Evolutionary conservation across 2,888 invertebrate genomes (phyloP).

Genomic region (Vandiemenella viatica): DNA sequence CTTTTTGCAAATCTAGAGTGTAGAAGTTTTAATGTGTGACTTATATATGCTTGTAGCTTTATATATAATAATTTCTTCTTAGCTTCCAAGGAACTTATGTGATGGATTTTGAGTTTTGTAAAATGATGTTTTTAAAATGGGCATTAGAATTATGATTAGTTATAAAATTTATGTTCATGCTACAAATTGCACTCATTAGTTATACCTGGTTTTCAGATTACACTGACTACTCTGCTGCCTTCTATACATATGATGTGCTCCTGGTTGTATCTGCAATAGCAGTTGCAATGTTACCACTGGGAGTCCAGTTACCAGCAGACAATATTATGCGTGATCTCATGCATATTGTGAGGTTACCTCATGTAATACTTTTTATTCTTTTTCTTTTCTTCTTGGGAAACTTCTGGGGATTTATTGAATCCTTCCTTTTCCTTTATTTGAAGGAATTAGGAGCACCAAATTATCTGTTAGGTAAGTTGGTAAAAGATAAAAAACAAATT

Average conservation of each 20-base stretch:
- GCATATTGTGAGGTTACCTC: conserved; percentile 60
- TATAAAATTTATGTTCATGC: too few species aligned
- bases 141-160: too few species aligned
- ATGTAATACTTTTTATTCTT: conserved; percentile 64
- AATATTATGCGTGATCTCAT: conserved; percentile 60
- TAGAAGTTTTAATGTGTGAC: too few species aligned
- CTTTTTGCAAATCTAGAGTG: too few species aligned
- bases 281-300: conserved; percentile 62
- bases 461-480: conserved; percentile 53
- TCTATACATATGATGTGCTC: conserved; percentile 63
- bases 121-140: too few species aligned
- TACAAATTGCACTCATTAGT: too few species aligned
- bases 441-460: conserved; percentile 72
- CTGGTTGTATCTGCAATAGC: conserved; percentile 56
- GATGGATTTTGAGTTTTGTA: too few species aligned
- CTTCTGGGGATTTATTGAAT: conserved; percentile 81
- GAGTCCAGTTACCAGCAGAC: conserved; percentile 61
- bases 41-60: too few species aligned
- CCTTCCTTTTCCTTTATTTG: conserved; percentile 71
- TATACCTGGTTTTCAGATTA: conserved; percentile 48
- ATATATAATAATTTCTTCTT: too few species aligned
- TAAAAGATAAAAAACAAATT: background rate
- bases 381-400: conserved; percentile 71
- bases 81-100: too few species aligned
- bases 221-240: conserved; percentile 78